Percentiles rank a stretch among this genome's conserved stretches.
phyloP scores from a whole-genome alignment of 2,888 invertebrate genomes.

The Eupithecia insigniata region DNA sequence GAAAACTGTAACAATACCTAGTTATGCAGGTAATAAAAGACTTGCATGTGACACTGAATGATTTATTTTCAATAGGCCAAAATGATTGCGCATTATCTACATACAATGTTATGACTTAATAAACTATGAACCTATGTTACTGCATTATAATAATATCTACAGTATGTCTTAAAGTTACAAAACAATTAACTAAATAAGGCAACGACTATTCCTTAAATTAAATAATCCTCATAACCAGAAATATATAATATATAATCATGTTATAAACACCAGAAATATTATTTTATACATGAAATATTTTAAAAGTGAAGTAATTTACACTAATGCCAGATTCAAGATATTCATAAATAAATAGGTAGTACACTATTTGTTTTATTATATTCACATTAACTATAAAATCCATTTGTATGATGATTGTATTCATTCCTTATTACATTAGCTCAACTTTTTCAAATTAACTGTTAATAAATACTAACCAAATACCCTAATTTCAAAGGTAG shows the following conservation, averaged over 20 bases:
- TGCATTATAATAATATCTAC: conserved; percentile 68
- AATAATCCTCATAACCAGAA: conserved; percentile 56
- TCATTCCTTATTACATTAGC: background rate
- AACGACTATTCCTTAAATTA: conserved; percentile 81
- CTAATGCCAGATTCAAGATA: conserved; percentile 51
- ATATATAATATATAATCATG: conserved; percentile 30
- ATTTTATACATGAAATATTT: conserved; percentile 24
- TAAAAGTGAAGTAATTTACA: conserved; percentile 53
- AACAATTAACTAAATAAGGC: conserved; percentile 84
- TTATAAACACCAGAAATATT: conserved; percentile 33
- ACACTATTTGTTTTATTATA: conserved; percentile 30
- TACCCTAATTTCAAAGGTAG: conserved; percentile 23
- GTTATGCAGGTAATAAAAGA: conserved; percentile 35
- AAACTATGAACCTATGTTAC: conserved; percentile 74
- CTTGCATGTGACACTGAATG: conserved; percentile 79
- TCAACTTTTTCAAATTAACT: background rate
- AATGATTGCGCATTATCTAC: conserved; percentile 83
- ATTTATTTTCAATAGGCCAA: conserved; percentile 83
- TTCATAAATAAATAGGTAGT: conserved; percentile 46
- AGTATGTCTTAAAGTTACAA: conserved; percentile 80
- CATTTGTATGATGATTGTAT: conserved; percentile 7
- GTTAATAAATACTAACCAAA: conserved; percentile 25
- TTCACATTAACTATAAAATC: conserved; percentile 38
- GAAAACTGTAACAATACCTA: background rate
- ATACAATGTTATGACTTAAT: conserved; percentile 77